Evolutionary conservation across 1,140 invertebrate species (phyloP).

Genomic region (Adoxophyes honmai): DNA sequence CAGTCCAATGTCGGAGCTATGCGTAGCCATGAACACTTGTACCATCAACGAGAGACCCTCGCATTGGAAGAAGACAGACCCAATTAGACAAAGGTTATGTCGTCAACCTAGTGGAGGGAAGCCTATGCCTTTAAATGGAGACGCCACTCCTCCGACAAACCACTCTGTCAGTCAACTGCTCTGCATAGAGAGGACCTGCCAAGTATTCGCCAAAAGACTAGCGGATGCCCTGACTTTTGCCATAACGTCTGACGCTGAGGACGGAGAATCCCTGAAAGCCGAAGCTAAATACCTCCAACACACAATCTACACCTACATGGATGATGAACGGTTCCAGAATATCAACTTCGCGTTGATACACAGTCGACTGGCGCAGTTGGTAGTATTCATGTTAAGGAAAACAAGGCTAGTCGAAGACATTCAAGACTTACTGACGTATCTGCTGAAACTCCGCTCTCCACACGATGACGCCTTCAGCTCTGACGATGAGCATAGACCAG

Average conservation of each 20-base stretch:
- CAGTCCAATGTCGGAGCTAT: conserved; percentile 79
- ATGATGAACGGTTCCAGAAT: conserved; percentile 78
- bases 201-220: conserved; percentile 82
- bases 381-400: conserved; percentile 72
- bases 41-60: conserved; percentile 53
- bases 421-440: conserved; percentile 52
- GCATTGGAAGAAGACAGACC: conserved; percentile 53
- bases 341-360: conserved; percentile 82
- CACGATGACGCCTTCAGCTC: conserved; percentile 72
- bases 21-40: conserved; percentile 75
- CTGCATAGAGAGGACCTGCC: conserved; percentile 81
- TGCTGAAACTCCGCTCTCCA: conserved; percentile 57
- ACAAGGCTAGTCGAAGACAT: conserved; percentile 56
- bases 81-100: conserved; percentile 54
- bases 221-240: conserved; percentile 69
- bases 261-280: conserved; percentile 74
- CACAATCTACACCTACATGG: conserved; percentile 82
- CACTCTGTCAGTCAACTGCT: conserved; percentile 76
- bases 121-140: conserved; percentile 38
- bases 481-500: conserved; percentile 55
- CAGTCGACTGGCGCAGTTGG: conserved; percentile 79
- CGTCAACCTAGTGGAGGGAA: conserved; percentile 51
- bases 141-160: conserved; percentile 40
- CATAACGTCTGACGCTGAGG: conserved; percentile 57
- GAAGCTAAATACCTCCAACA: conserved; percentile 82